Conservation (phyloP, 2,113 vertebrate genomes). For the Salvelinus fontinalis region DNA sequence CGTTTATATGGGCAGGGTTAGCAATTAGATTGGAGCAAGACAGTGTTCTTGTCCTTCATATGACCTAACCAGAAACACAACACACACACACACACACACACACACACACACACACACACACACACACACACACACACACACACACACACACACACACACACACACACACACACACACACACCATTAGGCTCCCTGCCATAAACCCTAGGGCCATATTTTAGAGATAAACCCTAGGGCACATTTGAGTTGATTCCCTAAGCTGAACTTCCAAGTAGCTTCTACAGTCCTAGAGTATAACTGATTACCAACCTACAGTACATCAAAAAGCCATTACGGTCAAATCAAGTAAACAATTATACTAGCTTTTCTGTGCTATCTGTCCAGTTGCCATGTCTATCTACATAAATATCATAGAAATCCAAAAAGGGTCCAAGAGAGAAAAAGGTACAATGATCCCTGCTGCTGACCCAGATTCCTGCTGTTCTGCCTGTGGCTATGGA, state of each 20-base stretch:
- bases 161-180: neutral
- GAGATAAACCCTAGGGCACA: constrained; percentile 39
- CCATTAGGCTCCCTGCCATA: constrained; percentile 50
- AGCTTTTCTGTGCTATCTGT: neutral
- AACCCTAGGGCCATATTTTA: constrained; percentile 42
- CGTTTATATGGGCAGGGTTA: neutral
- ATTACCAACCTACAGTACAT: constrained; percentile 26
- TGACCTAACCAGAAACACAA: constrained; percentile 36
- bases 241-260: constrained; percentile 53
- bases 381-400: neutral
- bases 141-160: too few relatives aligned
- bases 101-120: too few relatives aligned
- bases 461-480: too few relatives aligned
- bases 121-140: too few relatives aligned
- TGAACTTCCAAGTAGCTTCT: constrained; percentile 33
- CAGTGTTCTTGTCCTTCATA: constrained; percentile 52
- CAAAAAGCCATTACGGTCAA: constrained; percentile 50
- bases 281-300: constrained; percentile 33
- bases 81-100: neutral
- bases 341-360: neutral
- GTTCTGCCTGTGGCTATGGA: too few relatives aligned
- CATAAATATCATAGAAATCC: neutral
- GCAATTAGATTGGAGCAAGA: neutral
- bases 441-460: neutral
- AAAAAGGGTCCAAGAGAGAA: neutral